phyloP scores from a whole-genome alignment of 1,140 invertebrate genomes.

The Zaprionus taronus region DNA sequence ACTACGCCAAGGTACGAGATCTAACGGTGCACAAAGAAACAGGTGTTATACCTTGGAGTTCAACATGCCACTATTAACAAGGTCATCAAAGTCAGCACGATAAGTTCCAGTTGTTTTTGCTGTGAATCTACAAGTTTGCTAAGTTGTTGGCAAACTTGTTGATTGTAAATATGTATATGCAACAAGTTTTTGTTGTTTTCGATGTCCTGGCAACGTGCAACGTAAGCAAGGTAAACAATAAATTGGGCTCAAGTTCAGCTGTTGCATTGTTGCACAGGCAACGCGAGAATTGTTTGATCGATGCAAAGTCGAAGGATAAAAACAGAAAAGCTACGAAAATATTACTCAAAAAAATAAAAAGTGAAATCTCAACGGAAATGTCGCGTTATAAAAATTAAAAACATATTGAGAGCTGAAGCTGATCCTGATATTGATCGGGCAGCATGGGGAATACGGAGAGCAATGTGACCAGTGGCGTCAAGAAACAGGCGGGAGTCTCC shows the following conservation, averaged over 20 bases:
- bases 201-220: constrained; percentile 62
- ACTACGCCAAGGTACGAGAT: background rate
- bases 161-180: constrained; percentile 29
- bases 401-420: background rate
- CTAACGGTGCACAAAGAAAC: background rate
- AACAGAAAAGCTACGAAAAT: constrained; percentile 37
- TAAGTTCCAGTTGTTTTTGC: constrained; percentile 33
- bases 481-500: constrained; percentile 94
- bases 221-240: constrained; percentile 48
- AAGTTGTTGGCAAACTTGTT: constrained; percentile 50
- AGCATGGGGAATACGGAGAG: constrained; percentile 96
- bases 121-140: constrained; percentile 26
- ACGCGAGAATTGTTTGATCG: constrained; percentile 32
- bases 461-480: constrained; percentile 95
- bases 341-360: constrained; percentile 46
- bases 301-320: constrained; percentile 52
- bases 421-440: background rate
- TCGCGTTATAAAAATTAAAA: constrained; percentile 64
- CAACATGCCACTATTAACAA: constrained; percentile 6
- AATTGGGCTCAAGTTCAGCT: constrained; percentile 76
- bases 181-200: constrained; percentile 50
- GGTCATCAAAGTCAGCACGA: constrained; percentile 14
- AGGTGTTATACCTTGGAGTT: background rate
- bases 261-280: constrained; percentile 81
- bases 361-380: constrained; percentile 45